These are phyloP conservation scores for Anableps anableps DNA, from an alignment of 2,797 vertebrate genomes.

Conservation along the genomic window DNA sequence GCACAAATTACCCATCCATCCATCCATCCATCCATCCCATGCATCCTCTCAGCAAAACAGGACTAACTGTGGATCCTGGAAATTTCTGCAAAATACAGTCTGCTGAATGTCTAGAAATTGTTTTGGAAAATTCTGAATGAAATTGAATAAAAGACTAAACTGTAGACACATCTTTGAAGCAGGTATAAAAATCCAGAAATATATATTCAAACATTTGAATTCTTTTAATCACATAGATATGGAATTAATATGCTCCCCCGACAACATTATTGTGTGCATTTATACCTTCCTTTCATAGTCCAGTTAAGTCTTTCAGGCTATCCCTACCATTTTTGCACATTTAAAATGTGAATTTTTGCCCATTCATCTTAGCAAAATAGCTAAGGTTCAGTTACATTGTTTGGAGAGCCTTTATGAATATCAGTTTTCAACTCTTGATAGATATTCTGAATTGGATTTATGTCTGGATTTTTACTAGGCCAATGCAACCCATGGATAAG, in stretches of 20 bases:
- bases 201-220: too few species aligned
- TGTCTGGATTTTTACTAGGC: background rate
- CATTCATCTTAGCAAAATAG: background rate
- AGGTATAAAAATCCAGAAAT: too few species aligned
- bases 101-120: slow-evolving; percentile 13
- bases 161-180: background rate
- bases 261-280: background rate
- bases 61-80: slow-evolving; percentile 27
- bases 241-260: background rate
- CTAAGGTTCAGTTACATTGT: background rate
- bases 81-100: slow-evolving; percentile 29
- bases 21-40: slow-evolving; percentile 43
- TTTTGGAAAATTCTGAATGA: background rate
- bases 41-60: slow-evolving; percentile 29
- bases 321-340: background rate
- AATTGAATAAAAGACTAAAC: background rate
- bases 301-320: background rate
- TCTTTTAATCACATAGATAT: background rate
- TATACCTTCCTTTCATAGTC: background rate
- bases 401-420: background rate
- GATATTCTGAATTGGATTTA: background rate
- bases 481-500: background rate
- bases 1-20: slow-evolving; percentile 59
- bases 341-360: background rate
- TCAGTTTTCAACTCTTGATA: background rate